Conservation (phyloP, 2,888 invertebrate genomes). For the Cryptocephalus primarius region DNA sequence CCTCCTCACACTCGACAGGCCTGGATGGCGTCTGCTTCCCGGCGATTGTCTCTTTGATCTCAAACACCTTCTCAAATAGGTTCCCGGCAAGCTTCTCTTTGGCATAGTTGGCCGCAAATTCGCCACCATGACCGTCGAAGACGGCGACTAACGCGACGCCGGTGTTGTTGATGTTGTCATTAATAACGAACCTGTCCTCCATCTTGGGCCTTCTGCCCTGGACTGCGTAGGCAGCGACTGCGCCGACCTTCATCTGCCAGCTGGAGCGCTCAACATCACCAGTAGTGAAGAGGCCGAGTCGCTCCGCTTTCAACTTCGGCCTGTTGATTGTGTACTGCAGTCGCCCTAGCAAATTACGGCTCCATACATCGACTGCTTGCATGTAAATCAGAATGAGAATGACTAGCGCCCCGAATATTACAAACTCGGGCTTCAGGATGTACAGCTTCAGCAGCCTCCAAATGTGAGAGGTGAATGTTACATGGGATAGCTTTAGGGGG, state of each 20-base stretch:
- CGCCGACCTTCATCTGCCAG: constrained; percentile 68
- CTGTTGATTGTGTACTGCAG: constrained; percentile 56
- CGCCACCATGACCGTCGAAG: constrained; percentile 93
- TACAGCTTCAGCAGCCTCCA: constrained; percentile 71
- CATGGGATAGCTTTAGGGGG: constrained; percentile 50
- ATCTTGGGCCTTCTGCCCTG: constrained; percentile 83
- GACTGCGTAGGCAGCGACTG: constrained; percentile 80
- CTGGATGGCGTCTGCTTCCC: constrained; percentile 37
- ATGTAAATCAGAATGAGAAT: constrained; percentile 68
- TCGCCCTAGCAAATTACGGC: constrained; percentile 53
- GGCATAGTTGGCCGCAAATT: constrained; percentile 88
- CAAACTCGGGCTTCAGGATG: constrained; percentile 68
- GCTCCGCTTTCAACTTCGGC: constrained; percentile 45
- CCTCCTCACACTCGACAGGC: constrained; percentile 35
- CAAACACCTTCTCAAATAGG: constrained; percentile 63
- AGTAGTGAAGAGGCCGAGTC: constrained; percentile 45
- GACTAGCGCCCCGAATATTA: constrained; percentile 59
- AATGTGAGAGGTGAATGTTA: constrained; percentile 59
- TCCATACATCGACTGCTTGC: constrained; percentile 76
- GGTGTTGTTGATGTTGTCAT: constrained; percentile 74
- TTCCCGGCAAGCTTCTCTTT: constrained; percentile 78
- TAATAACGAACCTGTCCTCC: constrained; percentile 90
- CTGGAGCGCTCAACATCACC: constrained; percentile 43
- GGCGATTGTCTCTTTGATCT: constrained; percentile 56
- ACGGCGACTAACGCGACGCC: constrained; percentile 83